phyloP scores from a whole-genome alignment of 1,140 invertebrate species.

The Palaemon carinicauda region DNA sequence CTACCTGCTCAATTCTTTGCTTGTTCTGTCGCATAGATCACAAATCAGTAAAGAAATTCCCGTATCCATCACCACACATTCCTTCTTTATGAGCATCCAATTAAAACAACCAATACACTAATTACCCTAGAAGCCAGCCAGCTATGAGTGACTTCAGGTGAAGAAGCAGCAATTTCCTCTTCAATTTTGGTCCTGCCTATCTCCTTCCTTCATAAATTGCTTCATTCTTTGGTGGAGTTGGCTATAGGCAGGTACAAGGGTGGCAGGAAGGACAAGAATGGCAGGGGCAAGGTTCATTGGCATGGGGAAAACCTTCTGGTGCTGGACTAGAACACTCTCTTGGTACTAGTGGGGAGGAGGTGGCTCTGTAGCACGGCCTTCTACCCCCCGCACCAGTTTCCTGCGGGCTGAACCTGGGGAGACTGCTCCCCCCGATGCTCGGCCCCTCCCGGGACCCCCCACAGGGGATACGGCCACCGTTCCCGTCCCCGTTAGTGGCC shows the following conservation, averaged over 20 bases:
- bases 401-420: conserved; percentile 63
- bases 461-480: conserved; percentile 46
- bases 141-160: too few relatives aligned
- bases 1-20: background rate
- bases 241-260: conserved; percentile 47
- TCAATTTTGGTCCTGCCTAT: background rate
- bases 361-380: conserved; percentile 69
- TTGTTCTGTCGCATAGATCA: background rate
- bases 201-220: background rate
- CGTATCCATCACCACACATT: background rate
- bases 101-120: too few relatives aligned
- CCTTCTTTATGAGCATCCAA: background rate
- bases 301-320: conserved; percentile 26
- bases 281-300: conserved; percentile 46
- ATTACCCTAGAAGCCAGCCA: too few relatives aligned
- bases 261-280: conserved; percentile 36
- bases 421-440: conserved; percentile 43
- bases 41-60: background rate
- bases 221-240: background rate
- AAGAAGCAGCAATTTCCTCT: background rate
- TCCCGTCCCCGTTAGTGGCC: conserved; percentile 48
- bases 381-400: conserved; percentile 68
- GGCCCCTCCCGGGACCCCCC: conserved; percentile 51
- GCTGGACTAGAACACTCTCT: conserved; percentile 47
- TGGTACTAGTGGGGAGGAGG: conserved; percentile 68